Evolutionary conservation across 2,888 invertebrate genomes (phyloP).

Genomic region (Nephrotoma appendiculata): DNA sequence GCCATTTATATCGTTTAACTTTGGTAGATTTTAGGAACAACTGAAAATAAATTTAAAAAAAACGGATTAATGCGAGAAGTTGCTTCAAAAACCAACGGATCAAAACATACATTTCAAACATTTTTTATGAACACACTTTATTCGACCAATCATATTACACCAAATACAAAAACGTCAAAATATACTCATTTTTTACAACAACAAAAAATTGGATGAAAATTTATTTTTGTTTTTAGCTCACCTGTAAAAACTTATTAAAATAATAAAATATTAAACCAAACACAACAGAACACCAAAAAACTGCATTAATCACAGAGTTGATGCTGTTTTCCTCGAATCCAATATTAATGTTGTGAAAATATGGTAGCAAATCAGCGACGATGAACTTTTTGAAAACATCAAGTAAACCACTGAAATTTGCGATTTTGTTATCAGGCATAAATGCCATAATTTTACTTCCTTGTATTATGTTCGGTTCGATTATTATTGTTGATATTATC

Average conservation of each 20-base stretch:
- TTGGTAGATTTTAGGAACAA: conserved; percentile 28
- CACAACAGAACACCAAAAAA: conserved; percentile 29
- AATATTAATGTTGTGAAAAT: conserved; percentile 1
- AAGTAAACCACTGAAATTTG: background rate
- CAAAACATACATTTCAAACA: background rate
- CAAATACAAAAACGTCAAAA: background rate
- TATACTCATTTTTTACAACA: background rate
- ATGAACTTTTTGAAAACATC: conserved; percentile 1
- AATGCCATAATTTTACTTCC: background rate
- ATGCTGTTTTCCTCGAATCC: conserved; percentile 11
- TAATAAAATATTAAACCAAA: conserved; percentile 24
- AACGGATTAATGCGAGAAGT: background rate
- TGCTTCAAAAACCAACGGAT: background rate
- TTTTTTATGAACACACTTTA: background rate
- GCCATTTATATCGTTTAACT: conserved; percentile 28
- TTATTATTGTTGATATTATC: background rate
- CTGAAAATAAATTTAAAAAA: conserved; percentile 16
- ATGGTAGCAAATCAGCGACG: background rate
- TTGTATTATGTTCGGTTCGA: background rate
- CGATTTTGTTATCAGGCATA: background rate
- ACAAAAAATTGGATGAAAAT: background rate
- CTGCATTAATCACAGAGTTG: conserved; percentile 26
- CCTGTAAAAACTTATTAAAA: conserved; percentile 28
- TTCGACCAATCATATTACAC: background rate
- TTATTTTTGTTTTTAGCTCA: conserved; percentile 15